These are phyloP conservation scores for Aporophyla nigra DNA, from an alignment of 2,888 invertebrate species.

Conservation along the genomic window DNA sequence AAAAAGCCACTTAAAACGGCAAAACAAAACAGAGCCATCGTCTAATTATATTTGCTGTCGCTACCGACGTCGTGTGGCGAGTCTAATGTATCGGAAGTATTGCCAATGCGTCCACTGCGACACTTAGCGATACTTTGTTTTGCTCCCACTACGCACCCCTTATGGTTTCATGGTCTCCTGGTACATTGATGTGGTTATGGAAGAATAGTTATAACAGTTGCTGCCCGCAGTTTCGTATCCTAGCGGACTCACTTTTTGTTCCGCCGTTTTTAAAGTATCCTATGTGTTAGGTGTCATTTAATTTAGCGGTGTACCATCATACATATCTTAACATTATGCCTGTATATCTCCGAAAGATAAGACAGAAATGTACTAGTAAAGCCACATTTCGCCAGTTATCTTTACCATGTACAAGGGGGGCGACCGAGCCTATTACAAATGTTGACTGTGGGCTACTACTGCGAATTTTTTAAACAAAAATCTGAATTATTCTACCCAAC, in stretches of 20 bases:
- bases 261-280: too few relatives aligned
- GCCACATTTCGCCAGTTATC: too few relatives aligned
- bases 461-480: background rate
- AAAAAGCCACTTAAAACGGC: conserved; percentile 16
- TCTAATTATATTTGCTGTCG: conserved; percentile 59
- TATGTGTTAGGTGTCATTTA: background rate
- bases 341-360: background rate
- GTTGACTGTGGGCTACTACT: background rate
- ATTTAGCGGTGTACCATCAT: background rate
- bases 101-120: conserved; percentile 45
- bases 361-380: background rate
- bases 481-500: background rate
- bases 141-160: conserved; percentile 50
- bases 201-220: background rate
- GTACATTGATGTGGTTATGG: conserved; percentile 4
- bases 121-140: conserved; percentile 62
- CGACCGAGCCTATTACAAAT: background rate
- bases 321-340: background rate
- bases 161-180: conserved; percentile 39
- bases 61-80: conserved; percentile 63
- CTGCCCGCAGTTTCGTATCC: too few relatives aligned
- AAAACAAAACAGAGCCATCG: background rate
- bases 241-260: background rate
- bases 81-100: conserved; percentile 73
- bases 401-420: background rate